Conservation (phyloP, 2,797 vertebrate genomes). For the Melanogrammus aeglefinus region DNA sequence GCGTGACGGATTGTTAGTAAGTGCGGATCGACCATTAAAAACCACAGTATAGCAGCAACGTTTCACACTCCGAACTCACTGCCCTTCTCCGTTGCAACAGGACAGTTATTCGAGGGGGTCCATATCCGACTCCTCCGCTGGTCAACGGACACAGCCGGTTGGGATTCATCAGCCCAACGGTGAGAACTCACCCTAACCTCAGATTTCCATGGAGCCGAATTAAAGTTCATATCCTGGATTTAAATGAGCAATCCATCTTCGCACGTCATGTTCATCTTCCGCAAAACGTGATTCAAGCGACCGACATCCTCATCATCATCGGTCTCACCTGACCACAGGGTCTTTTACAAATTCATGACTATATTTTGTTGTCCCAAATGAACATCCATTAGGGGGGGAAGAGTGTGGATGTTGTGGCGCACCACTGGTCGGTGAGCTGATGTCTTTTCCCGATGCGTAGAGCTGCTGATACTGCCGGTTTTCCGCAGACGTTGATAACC, state of each 20-base stretch:
- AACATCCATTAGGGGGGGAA: background rate
- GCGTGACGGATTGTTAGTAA: background rate
- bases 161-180: no score
- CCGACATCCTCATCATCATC: background rate
- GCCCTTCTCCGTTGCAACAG: no score
- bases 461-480: background rate
- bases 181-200: no score
- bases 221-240: no score
- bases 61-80: background rate
- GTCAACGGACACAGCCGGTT: no score
- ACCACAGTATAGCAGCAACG: background rate
- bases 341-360: background rate
- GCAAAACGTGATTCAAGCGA: background rate
- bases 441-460: background rate
- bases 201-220: no score
- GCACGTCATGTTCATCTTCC: background rate
- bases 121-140: no score
- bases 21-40: background rate
- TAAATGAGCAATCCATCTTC: background rate
- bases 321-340: background rate
- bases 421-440: background rate
- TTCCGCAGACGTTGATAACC: background rate
- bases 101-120: no score
- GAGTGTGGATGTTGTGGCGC: background rate
- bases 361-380: background rate